Percentiles rank a stretch among this genome's conserved stretches.
These are phyloP conservation scores for Caenorhabditis sp. DNA, from an alignment of 2,888 invertebrate genomes.

Conservation along the genomic window DNA sequence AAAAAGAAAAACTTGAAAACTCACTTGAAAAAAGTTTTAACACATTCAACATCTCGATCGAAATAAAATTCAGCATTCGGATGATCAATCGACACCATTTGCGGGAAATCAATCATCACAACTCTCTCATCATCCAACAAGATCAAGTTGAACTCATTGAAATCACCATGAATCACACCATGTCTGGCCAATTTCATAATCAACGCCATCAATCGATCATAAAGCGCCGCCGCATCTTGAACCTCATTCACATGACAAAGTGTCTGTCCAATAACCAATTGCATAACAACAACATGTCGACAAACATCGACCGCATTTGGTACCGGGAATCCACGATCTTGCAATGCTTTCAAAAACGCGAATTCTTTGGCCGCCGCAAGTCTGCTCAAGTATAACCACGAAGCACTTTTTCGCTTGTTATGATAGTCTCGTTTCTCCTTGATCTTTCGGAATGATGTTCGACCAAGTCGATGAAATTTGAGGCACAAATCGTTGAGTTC, in stretches of 20 bases:
- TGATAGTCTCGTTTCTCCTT: constrained; percentile 97
- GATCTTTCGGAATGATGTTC: constrained; percentile 93
- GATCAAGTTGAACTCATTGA: constrained; percentile 98
- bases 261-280: constrained; percentile 79
- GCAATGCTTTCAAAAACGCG: constrained; percentile 86
- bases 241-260: constrained; percentile 70
- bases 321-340: constrained; percentile 89
- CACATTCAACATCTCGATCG: constrained; percentile 90
- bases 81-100: constrained; percentile 96
- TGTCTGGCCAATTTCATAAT: constrained; percentile 88
- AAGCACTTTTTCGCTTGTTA: constrained; percentile 83
- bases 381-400: constrained; percentile 94
- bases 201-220: constrained; percentile 91
- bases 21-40: constrained; percentile 76
- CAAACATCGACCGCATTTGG: constrained; percentile 93
- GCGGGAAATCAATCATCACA: constrained; percentile 94
- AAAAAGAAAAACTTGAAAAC: background rate
- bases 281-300: constrained; percentile 93
- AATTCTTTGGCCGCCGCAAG: constrained; percentile 88
- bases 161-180: constrained; percentile 98
- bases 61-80: constrained; percentile 89
- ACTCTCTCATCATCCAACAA: constrained; percentile 78
- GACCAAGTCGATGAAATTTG: constrained; percentile 84
- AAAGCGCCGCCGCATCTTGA: constrained; percentile 75
- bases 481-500: constrained; percentile 79